These are phyloP conservation scores for Aurelia aurita complex sp. Pacific DNA, from an alignment of 30 jellyfish, hydroid and myxozoan genomes.

Conservation along the genomic window DNA sequence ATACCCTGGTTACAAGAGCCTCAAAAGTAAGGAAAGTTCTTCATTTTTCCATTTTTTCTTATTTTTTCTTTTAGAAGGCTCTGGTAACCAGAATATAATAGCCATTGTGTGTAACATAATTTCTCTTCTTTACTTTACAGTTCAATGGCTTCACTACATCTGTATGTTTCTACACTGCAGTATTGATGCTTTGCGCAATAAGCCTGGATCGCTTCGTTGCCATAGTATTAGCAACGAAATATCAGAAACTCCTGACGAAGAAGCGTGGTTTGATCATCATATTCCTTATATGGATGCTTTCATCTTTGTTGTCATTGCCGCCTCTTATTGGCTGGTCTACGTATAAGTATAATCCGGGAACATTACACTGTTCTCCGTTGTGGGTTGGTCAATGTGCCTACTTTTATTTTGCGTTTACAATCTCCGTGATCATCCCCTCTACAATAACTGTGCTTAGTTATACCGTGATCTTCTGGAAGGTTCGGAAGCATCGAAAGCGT, in stretches of 20 bases:
- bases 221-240: constrained; percentile 59
- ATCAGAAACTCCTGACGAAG: constrained; percentile 45
- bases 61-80: too few relatives aligned
- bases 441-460: constrained; percentile 55
- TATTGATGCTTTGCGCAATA: constrained; percentile 48
- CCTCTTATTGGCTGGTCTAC: constrained; percentile 80
- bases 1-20: too few relatives aligned
- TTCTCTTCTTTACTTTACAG: constrained; percentile 11
- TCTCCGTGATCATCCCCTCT: constrained; percentile 47
- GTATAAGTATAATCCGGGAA: constrained; percentile 73
- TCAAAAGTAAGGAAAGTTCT: too few relatives aligned
- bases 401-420: constrained; percentile 53
- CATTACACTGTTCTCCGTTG: constrained; percentile 70
- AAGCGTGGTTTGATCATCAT: constrained; percentile 39
- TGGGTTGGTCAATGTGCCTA: constrained; percentile 66
- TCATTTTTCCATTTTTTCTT: too few relatives aligned
- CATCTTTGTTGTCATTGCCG: constrained; percentile 53
- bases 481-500: constrained; percentile 66
- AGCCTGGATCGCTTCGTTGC: constrained; percentile 76
- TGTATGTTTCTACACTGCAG: constrained; percentile 62
- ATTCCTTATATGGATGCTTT: constrained; percentile 37
- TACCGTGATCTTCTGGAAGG: constrained; percentile 48
- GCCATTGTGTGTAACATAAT: too few relatives aligned
- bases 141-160: constrained; percentile 68
- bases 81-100: too few relatives aligned